Percentiles rank a stretch among this genome's conserved stretches.
Conservation (phyloP, 1,140 invertebrate genomes). For the Nasonia vitripennis region DNA sequence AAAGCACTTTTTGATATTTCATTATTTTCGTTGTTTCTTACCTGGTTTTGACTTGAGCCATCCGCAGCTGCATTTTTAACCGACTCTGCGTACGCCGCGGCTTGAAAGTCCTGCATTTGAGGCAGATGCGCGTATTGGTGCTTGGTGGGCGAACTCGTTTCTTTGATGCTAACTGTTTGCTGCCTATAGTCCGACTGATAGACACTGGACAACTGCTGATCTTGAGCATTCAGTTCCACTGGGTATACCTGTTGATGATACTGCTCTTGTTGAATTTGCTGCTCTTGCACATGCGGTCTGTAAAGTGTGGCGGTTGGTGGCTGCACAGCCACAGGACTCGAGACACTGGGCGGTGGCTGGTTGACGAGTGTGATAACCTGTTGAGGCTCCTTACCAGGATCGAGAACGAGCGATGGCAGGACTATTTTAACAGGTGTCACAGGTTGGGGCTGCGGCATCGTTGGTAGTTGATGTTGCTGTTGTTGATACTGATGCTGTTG, state of each 20-base stretch:
- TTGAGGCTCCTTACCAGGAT: slow-evolving; percentile 59
- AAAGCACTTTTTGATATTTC: background rate
- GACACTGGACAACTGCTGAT: background rate
- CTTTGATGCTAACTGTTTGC: slow-evolving; percentile 26
- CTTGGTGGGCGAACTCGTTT: slow-evolving; percentile 14
- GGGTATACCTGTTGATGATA: background rate
- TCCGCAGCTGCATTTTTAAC: slow-evolving; percentile 2
- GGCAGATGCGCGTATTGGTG: slow-evolving; percentile 39
- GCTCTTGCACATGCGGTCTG: slow-evolving; percentile 32
- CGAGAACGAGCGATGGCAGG: slow-evolving; percentile 45
- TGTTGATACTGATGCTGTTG: background rate
- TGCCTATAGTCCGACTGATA: slow-evolving; percentile 29
- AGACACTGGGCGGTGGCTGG: slow-evolving; percentile 63
- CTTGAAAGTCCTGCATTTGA: slow-evolving; percentile 44
- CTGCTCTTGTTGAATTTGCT: slow-evolving; percentile 19
- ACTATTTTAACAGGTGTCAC: slow-evolving; percentile 26
- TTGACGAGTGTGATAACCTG: slow-evolving; percentile 64
- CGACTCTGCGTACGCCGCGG: background rate
- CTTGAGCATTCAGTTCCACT: background rate
- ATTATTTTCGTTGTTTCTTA: slow-evolving; percentile 7
- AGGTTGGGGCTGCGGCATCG: background rate
- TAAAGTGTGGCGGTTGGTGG: slow-evolving; percentile 62
- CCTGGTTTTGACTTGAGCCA: slow-evolving; percentile 9
- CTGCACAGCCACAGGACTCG: slow-evolving; percentile 65
- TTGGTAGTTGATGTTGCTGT: background rate